Conservation (phyloP, 2,888 invertebrate genomes). For the Philereme vetulata region DNA sequence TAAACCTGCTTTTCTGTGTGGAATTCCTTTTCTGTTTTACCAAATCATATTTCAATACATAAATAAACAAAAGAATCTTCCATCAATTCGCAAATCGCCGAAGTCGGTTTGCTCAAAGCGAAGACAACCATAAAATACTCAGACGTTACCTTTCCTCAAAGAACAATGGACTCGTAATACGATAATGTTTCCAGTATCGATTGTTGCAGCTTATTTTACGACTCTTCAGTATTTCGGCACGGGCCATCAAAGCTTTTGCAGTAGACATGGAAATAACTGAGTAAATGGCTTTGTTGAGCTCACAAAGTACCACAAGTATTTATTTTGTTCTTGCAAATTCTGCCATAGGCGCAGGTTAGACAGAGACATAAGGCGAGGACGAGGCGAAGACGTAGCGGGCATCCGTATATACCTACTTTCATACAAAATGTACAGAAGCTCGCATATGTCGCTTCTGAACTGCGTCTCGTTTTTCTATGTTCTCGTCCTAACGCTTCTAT, state of each 20-base stretch:
- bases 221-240: slow-evolving; percentile 12
- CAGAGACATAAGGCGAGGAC: too few relatives aligned
- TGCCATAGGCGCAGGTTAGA: too few relatives aligned
- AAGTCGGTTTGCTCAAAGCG: slow-evolving; percentile 17
- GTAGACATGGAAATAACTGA: not conserved
- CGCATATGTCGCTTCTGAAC: too few relatives aligned
- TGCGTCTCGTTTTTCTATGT: too few relatives aligned
- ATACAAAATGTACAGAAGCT: too few relatives aligned
- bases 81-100: slow-evolving; percentile 4
- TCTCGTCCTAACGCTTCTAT: too few relatives aligned
- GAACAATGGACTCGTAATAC: slow-evolving; percentile 16
- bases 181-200: slow-evolving; percentile 9
- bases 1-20: too few relatives aligned
- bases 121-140: slow-evolving; percentile 15
- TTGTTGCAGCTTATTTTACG: slow-evolving; percentile 16
- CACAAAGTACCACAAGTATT: not conserved
- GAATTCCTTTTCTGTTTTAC: too few relatives aligned
- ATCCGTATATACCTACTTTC: too few relatives aligned
- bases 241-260: slow-evolving; percentile 7
- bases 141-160: slow-evolving; percentile 13
- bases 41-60: too few relatives aligned
- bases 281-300: slow-evolving; percentile 7
- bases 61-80: not conserved
- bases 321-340: too few relatives aligned
- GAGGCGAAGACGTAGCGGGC: too few relatives aligned